phyloP scores from a whole-genome alignment of 2,797 vertebrate species.

The Cuniculus paca region DNA sequence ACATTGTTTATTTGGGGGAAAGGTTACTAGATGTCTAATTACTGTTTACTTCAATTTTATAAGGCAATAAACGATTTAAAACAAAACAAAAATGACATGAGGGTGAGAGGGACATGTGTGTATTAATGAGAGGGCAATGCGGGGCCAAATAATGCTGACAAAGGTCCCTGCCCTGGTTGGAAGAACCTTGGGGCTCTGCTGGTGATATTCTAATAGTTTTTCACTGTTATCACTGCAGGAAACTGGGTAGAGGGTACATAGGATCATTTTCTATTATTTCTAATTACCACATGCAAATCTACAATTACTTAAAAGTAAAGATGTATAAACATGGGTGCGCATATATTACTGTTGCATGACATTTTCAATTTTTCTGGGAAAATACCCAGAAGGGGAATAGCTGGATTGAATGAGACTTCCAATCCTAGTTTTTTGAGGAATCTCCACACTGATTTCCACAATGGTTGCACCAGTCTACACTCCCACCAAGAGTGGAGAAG shows the following conservation, averaged over 20 bases:
- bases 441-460: too few relatives aligned
- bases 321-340: too few relatives aligned
- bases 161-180: background rate
- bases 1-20: slow-evolving; percentile 76
- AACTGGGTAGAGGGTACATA: background rate
- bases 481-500: too few relatives aligned
- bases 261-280: background rate
- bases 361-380: too few relatives aligned
- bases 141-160: rapidly evolving
- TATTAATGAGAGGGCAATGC: background rate
- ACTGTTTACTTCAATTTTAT: slow-evolving; percentile 89
- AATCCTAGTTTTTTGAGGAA: too few relatives aligned
- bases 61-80: slow-evolving; percentile 91
- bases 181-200: background rate
- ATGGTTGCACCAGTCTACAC: too few relatives aligned
- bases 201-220: background rate
- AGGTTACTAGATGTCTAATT: slow-evolving; percentile 87
- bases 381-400: too few relatives aligned
- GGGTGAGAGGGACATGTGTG: background rate
- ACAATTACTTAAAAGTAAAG: slow-evolving; percentile 3
- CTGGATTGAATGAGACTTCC: too few relatives aligned
- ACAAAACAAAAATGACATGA: slow-evolving; percentile 60
- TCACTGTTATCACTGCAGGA: background rate
- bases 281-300: background rate
- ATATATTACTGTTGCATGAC: too few relatives aligned